phyloP scores from a whole-genome alignment of 1,140 invertebrate species.

The Drosophila arawakana region DNA sequence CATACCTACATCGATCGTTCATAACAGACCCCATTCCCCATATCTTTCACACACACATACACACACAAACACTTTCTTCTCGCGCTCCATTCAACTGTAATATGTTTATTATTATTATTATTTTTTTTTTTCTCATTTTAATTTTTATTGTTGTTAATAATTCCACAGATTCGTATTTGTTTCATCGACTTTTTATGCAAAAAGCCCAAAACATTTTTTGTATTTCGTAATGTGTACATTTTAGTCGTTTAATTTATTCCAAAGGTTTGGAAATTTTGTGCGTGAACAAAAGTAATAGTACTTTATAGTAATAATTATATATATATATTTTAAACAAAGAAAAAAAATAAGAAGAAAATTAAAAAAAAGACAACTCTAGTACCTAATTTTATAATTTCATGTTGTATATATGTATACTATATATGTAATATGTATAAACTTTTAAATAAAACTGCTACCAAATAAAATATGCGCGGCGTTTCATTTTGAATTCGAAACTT shows the following conservation, averaged over 20 bases:
- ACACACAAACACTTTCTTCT: constrained; percentile 1
- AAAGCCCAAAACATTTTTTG: constrained; percentile 41
- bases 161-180: constrained; percentile 22
- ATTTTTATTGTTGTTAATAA: constrained; percentile 5
- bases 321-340: constrained; percentile 21
- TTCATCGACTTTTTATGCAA: constrained; percentile 37
- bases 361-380: constrained; percentile 61
- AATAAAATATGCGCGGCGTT: constrained; percentile 37
- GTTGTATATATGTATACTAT: constrained; percentile 74
- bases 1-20: constrained; percentile 44
- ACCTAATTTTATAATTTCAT: constrained; percentile 75
- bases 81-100: background rate
- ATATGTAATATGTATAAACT: constrained; percentile 61
- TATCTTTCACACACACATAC: constrained; percentile 2
- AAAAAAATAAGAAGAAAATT: constrained; percentile 6
- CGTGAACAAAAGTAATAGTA: constrained; percentile 71
- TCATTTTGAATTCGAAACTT: background rate
- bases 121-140: background rate
- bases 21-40: background rate
- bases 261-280: constrained; percentile 73
- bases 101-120: background rate
- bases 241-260: constrained; percentile 79
- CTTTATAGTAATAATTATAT: constrained; percentile 74
- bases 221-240: constrained; percentile 78
- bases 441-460: constrained; percentile 81